Evolutionary conservation across 2,797 vertebrate genomes (phyloP), one percentile per base, ranked within the genome.

Genomic region (Threskiornis aethiopicus): DNA sequence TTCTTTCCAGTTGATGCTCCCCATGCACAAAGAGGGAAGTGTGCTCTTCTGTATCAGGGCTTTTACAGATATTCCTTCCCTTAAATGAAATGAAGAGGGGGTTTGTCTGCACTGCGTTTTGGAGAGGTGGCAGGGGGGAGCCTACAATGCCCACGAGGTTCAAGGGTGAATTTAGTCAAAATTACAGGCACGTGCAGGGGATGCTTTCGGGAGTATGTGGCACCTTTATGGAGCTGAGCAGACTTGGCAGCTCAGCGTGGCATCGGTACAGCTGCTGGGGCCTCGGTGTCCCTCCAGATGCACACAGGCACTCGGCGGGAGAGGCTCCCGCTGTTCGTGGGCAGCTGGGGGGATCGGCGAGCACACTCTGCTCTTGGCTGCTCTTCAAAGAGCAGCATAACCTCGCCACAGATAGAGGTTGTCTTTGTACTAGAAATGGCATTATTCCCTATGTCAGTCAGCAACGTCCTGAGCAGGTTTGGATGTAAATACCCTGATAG

Each of bases 1-100:
- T 58, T 64, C 69, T 51, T 67, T 84, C 93, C 93, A 91, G 72
- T 8, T 37, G 91, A 91, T 95, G 87, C 28, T 94, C 72, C 71
- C 61, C 33, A 14, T n/a, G 61, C 72, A 94, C 82, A 93, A 87
- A 65, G 57, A 92, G 76, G 54, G 25, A 88, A 92, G 75, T 69
- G 87, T 94, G 81, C 44, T 66, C 72, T 73, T 91, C 90, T 91
- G 33, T 52, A 7, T 7, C 61, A 41, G 24, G 67, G 83, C 83
- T 88, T 90, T 92, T 64, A 57, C 47, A 52, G 37, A 8, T 39
- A 57, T 35, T 65, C 49, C 42, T 84, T 81, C 44, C 61, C 46
- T 46, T 64, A 54, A 84, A 69, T 11, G 44, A 47, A 59, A 46
- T 33, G 42, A 95, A 89, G 87, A 90, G 52, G 12, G 6, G 5